Conservation (phyloP, 2,113 vertebrate species). For the Lonchura striata region DNA sequence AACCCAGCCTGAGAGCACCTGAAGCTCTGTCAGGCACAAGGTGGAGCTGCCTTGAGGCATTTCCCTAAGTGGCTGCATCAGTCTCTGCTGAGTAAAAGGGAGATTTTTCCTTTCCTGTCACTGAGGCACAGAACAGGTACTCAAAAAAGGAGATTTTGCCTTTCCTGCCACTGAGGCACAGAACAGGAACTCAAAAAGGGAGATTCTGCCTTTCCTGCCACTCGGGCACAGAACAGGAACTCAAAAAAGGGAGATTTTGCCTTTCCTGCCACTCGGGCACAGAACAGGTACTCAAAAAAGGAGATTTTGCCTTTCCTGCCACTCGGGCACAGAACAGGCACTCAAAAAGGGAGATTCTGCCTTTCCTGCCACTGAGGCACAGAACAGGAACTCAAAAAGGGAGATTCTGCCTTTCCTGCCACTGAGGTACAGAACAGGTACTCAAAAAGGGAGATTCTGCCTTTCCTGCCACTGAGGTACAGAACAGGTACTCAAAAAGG, state of each 20-base stretch:
- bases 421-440: neutral
- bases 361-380: neutral
- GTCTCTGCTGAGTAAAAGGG: neutral
- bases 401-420: neutral
- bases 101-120: neutral
- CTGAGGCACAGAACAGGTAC: neutral
- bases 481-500: neutral
- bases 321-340: neutral
- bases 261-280: neutral
- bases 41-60: neutral
- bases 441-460: neutral
- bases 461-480: neutral
- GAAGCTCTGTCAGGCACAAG: neutral
- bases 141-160: neutral
- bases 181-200: neutral
- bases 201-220: neutral
- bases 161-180: no score
- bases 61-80: neutral
- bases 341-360: neutral
- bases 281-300: neutral
- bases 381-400: no score
- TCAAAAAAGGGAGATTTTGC: neutral
- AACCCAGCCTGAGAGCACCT: fast-evolving
- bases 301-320: neutral
- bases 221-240: no score